Evolutionary conservation across 2,888 invertebrate species (phyloP).

Genomic region (Xylota segnis): DNA sequence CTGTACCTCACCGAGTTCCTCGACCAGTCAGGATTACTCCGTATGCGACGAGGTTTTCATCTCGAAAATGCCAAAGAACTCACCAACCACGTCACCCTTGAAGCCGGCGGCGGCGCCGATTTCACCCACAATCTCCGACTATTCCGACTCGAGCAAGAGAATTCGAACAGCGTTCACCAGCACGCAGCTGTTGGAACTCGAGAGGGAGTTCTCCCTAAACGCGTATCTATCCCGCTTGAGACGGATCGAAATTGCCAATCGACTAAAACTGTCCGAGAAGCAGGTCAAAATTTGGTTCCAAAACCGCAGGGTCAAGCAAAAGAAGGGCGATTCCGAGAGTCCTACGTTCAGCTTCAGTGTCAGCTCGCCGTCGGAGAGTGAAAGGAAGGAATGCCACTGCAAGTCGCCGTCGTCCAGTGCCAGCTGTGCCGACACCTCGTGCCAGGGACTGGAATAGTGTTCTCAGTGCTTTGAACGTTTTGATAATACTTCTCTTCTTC

Average conservation of each 20-base stretch:
- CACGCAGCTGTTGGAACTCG: slow-evolving; percentile 93
- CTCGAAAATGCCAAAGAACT: slow-evolving; percentile 36
- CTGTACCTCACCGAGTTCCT: slow-evolving; percentile 83
- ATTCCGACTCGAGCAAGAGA: slow-evolving; percentile 91
- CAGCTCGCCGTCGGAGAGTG: slow-evolving; percentile 65
- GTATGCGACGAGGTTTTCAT: slow-evolving; percentile 79
- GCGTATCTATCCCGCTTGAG: slow-evolving; percentile 96
- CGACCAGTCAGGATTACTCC: slow-evolving; percentile 80
- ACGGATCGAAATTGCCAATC: slow-evolving; percentile 96
- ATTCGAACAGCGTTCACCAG: slow-evolving; percentile 97
- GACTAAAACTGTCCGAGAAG: slow-evolving; percentile 94
- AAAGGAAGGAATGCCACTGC: slow-evolving; percentile 43
- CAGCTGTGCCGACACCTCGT: slow-evolving; percentile 45
- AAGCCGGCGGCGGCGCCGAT: slow-evolving; percentile 77
- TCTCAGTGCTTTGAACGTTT: not conserved
- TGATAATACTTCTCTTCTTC: too few relatives aligned
- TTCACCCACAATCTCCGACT: slow-evolving; percentile 83
- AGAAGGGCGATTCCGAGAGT: slow-evolving; percentile 92
- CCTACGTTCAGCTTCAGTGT: slow-evolving; percentile 81
- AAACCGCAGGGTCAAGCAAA: slow-evolving; percentile 96
- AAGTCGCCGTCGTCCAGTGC: slow-evolving; percentile 36
- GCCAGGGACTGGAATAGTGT: slow-evolving; percentile 37
- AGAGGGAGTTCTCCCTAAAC: slow-evolving; percentile 94
- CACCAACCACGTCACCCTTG: slow-evolving; percentile 61
- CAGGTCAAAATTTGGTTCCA: slow-evolving; percentile 98